Percentiles rank a stretch among this genome's conserved stretches.
phyloP scores from a whole-genome alignment of 2,797 vertebrate species.

The Pogoniulus pusillus region DNA sequence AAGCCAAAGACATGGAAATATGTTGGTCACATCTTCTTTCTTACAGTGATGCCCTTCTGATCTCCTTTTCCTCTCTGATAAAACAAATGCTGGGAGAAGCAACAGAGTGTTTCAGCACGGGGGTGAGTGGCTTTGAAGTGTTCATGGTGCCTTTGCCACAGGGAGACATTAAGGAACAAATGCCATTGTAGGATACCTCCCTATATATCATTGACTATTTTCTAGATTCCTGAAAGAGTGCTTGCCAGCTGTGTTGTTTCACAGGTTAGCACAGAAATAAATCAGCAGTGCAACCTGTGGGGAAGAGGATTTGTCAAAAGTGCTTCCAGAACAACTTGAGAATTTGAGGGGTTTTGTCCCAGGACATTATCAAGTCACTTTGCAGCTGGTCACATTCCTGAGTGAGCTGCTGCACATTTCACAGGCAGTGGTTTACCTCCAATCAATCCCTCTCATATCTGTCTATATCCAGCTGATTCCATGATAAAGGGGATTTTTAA shows the following conservation, averaged over 20 bases:
- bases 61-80: not conserved
- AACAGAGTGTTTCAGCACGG: not conserved
- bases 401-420: not conserved
- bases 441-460: not conserved
- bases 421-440: not conserved
- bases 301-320: slow-evolving; percentile 43
- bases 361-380: slow-evolving; percentile 29
- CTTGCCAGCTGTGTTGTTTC: slow-evolving; percentile 26
- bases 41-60: not conserved
- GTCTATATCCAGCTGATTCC: not conserved
- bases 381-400: slow-evolving; percentile 1
- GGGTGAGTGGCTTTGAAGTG: not conserved
- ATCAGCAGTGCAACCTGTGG: slow-evolving; percentile 46
- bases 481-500: slow-evolving; percentile 21
- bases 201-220: slow-evolving; percentile 55
- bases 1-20: not conserved
- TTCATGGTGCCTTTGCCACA: slow-evolving; percentile 14
- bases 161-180: slow-evolving; percentile 19
- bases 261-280: slow-evolving; percentile 53
- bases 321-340: slow-evolving; percentile 8
- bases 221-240: slow-evolving; percentile 15
- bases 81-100: not conserved
- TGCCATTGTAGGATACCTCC: slow-evolving; percentile 40
- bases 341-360: slow-evolving; percentile 31
- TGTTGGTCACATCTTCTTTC: not conserved